Evolutionary conservation across 2,888 invertebrate species (phyloP), one percentile per base, ranked within the genome.

Genomic region (Lacanobia wlatinum): DNA sequence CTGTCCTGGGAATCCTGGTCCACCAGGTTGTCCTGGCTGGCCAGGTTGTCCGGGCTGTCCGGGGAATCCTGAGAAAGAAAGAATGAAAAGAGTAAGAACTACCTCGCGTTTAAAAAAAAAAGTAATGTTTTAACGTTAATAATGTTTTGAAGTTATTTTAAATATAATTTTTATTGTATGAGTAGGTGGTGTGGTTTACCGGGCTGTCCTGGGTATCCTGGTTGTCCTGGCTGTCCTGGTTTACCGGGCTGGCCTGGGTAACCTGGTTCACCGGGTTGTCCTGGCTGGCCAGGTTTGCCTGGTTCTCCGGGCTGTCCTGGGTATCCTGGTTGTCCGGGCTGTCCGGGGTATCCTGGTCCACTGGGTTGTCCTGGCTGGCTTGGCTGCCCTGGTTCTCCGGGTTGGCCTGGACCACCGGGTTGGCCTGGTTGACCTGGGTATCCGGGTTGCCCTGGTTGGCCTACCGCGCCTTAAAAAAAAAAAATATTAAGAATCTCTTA

Each of bases 291-390:
- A 0, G 88, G 90, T 1, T 69, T 86, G 94, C 94, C 96, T 0
- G 94, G 93, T 14, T 89, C 87, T 34, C 34, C 34, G 6, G 1
- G 46, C 16, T 46, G 3, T 14, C 46, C 14, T 46, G 46, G 46
- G 12, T 14, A 16, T 14, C 91, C 94, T 52, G 93, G 94, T 18
- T 87, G 85, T 1, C 88, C 88, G 67, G 95, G 95, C 5, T 84
- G 0, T 0, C 55, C 69, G 0, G 94, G 75, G 0, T 63, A 0
- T 0, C 74, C 76, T 12, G 68, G 68, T 0, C 55, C 0, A 3
- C 91, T 91, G 0, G 92, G 90, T 2, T 84, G 69, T 8, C 70
- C 76, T 7, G 70, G 76, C 0, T 61, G 3, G 1, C 75, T 74
- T 2, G 75, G 76, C 0, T 63, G 0, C 2, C 75, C 77, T 1